Percentiles rank a stretch among this genome's conserved stretches.
These are phyloP conservation scores for Enoplolaimus lenunculus DNA, from an alignment of 2,888 invertebrate genomes.

Conservation along the genomic window DNA sequence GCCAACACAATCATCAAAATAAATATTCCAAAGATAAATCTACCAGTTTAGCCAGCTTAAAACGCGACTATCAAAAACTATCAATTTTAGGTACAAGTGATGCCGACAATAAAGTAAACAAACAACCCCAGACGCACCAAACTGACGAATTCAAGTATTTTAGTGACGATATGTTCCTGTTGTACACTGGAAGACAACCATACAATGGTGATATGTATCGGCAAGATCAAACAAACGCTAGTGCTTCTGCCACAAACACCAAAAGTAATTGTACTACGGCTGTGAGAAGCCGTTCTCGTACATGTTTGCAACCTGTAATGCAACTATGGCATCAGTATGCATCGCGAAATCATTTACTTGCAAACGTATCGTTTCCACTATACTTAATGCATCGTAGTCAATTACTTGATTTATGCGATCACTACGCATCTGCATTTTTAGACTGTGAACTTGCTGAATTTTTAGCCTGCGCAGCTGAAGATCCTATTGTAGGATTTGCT, in stretches of 20 bases:
- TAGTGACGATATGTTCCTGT: neutral
- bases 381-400: slow-evolving; percentile 21
- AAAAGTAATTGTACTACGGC: slow-evolving; percentile 13
- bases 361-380: slow-evolving; percentile 32
- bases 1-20: no score
- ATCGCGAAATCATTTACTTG: slow-evolving; percentile 29
- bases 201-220: no score
- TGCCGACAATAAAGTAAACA: no score
- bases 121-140: no score
- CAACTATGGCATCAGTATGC: slow-evolving; percentile 21
- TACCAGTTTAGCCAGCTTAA: no score
- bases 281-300: slow-evolving; percentile 13
- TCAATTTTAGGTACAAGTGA: no score
- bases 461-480: slow-evolving; percentile 20
- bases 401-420: slow-evolving; percentile 25
- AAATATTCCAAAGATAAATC: no score
- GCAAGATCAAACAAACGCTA: neutral
- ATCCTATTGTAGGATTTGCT: slow-evolving; percentile 20
- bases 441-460: slow-evolving; percentile 20
- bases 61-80: no score
- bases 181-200: neutral
- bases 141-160: no score
- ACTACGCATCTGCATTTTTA: slow-evolving; percentile 25
- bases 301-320: slow-evolving; percentile 22
- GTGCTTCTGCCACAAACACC: neutral